Evolutionary conservation across 2,113 vertebrate genomes (phyloP).

Genomic region (Atherinomorus stipes): DNA sequence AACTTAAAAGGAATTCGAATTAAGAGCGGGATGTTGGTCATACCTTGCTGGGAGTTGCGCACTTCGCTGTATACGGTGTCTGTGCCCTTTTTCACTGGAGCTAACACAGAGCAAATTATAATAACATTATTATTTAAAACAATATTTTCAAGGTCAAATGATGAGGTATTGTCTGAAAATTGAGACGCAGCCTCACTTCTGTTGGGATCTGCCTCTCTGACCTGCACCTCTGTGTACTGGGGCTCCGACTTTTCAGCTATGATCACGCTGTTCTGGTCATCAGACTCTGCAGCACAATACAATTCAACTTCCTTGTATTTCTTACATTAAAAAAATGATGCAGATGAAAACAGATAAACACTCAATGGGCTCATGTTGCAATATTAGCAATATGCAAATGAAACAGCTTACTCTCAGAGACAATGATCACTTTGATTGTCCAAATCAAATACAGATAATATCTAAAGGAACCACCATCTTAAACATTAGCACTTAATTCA

Average conservation of each 20-base stretch:
- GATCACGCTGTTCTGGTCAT: slow-evolving; percentile 64
- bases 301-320: not conserved
- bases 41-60: slow-evolving; percentile 71
- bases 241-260: slow-evolving; percentile 49
- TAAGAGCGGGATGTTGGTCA: slow-evolving; percentile 15
- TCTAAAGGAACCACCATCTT: not conserved
- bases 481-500: not conserved
- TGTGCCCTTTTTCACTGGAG: slow-evolving; percentile 45
- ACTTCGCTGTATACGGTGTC: slow-evolving; percentile 67
- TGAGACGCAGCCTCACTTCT: slow-evolving; percentile 57
- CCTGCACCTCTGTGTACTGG: slow-evolving; percentile 64
- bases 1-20: not conserved
- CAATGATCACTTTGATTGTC: not conserved
- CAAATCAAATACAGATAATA: not conserved
- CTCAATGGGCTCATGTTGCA: not conserved
- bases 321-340: not conserved
- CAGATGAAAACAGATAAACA: not conserved
- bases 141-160: not conserved
- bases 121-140: not conserved
- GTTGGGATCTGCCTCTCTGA: slow-evolving; percentile 40
- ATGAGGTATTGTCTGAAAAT: not conserved
- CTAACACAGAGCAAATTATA: slow-evolving; percentile 39
- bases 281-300: slow-evolving; percentile 70
- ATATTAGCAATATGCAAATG: not conserved
- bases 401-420: not conserved